Base-by-base conservation (phyloP, 2,888 invertebrate genomes). In the Lysandra coridon region DNA sequence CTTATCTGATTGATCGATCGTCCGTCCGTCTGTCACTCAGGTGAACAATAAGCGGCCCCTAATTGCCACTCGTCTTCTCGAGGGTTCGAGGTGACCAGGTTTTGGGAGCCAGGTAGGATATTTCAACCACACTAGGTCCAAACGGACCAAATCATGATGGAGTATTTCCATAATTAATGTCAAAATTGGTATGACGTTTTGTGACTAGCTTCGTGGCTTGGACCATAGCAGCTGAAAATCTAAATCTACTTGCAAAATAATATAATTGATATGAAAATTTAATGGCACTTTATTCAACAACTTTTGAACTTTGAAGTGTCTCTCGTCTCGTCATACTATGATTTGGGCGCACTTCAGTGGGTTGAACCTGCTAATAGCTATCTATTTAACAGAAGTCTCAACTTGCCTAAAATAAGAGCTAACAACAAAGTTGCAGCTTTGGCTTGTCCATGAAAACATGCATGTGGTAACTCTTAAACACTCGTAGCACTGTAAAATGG, bases 11-110 rank as follows among this genome's bases (percentile, higher is more conserved):
- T 78, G 81, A 81, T 82, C 77, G 80, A 17, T 60, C 79, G 69
- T 69, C 69, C 30, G 69, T 69, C 69, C 14, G 69, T 69, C 69
- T 69, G 69, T 69, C 69, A 14, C 33, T 78, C 82, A 82, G 82
- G 83, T 82, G 81, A 83, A 82, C 83, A 81, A 80, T 81, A 80
- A 80, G 80, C 78, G 84, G 83, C 84, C 85, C 84, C 81, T 84
- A 88, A 89, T 88, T 87, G 85, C 85, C 85, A 84, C 81, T 79
- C 79, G 80, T 84, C 84, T 85, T 83, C 84, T 85, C 84, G 81
- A 80, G 81, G 83, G 30, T 64, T 30, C 30, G 12, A 64, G 82
- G 14, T 75, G 75, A 75, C 53, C 75, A 75, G 23, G 53, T 5
- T 30, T 53, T 30, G 4, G 14, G 23, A n/a, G 14, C 49, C 5